Evolutionary conservation across 2,113 vertebrate species (phyloP).

Genomic region (Himantopus leucocephalus): DNA sequence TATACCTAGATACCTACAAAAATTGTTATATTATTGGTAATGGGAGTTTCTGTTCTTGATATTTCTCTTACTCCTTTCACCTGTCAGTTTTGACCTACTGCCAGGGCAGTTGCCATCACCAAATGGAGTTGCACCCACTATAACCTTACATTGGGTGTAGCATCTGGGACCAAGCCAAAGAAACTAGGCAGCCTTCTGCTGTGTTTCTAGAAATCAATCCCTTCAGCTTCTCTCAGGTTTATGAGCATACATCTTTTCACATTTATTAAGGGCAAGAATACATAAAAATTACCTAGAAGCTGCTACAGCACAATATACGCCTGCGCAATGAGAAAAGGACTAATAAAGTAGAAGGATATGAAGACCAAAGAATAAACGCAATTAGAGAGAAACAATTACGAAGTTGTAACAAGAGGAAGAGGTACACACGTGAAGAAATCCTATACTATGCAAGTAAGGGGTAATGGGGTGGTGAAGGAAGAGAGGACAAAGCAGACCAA

Average conservation of each 20-base stretch:
- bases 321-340: neutral
- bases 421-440: neutral
- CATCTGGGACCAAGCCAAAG: neutral
- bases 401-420: neutral
- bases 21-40: neutral
- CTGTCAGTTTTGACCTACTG: neutral
- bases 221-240: neutral
- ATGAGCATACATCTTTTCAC: neutral
- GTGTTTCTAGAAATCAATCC: neutral
- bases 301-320: neutral
- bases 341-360: neutral
- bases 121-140: neutral
- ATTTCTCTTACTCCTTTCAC: neutral
- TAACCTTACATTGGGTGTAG: neutral
- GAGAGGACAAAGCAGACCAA: neutral
- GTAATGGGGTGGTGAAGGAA: neutral
- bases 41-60: neutral
- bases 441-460: accelerated
- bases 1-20: neutral
- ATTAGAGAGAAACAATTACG: neutral
- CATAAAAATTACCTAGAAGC: neutral
- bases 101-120: neutral
- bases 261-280: neutral
- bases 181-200: neutral
- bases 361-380: neutral